These are phyloP conservation scores for Steinernema scapterisci DNA, from an alignment of 2,888 invertebrate species.

Conservation along the genomic window DNA sequence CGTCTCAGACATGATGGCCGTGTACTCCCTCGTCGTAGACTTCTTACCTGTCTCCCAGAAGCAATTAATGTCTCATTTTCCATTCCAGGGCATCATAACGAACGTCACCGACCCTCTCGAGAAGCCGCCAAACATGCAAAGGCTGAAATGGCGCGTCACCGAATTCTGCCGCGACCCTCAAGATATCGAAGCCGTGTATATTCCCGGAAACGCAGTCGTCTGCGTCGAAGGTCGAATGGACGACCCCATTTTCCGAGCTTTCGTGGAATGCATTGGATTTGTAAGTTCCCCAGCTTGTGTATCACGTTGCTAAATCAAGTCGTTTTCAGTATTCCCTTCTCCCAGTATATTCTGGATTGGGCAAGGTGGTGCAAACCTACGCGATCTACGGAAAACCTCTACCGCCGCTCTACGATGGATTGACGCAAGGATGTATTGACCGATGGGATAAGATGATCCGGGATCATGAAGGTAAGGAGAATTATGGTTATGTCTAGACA, in stretches of 20 bases:
- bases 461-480: no score
- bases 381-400: not conserved
- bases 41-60: no score
- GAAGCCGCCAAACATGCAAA: not conserved
- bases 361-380: not conserved
- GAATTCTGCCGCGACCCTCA: not conserved
- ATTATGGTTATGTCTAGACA: no score
- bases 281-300: not conserved
- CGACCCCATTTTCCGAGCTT: not conserved
- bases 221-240: not conserved
- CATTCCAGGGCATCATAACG: slow-evolving; percentile 1
- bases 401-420: not conserved
- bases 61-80: no score
- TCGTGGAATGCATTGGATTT: not conserved
- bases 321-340: not conserved
- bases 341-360: not conserved
- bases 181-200: not conserved
- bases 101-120: not conserved
- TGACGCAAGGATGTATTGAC: not conserved
- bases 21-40: no score
- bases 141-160: not conserved
- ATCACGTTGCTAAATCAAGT: not conserved
- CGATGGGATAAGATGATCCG: not conserved
- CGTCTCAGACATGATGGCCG: no score
- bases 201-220: not conserved